phyloP scores from a whole-genome alignment of 2,113 vertebrate genomes.

The human region DNA sequence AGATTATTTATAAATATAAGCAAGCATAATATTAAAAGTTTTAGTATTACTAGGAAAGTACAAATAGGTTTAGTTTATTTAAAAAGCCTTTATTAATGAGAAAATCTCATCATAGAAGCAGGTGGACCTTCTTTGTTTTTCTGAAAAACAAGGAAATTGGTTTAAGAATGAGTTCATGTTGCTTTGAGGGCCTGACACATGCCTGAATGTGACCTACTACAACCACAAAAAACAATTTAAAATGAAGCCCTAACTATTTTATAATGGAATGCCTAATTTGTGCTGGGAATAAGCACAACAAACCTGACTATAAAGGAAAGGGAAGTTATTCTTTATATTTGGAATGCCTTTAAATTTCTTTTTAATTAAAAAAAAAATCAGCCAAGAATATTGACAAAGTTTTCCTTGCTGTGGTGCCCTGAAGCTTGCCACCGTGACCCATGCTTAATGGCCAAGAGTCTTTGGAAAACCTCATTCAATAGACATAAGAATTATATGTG shows the following conservation, averaged over 20 bases:
- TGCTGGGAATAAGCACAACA: background rate
- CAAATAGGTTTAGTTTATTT: slow-evolving; percentile 43
- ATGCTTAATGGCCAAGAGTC: background rate
- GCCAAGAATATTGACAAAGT: background rate
- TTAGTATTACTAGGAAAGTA: slow-evolving; percentile 44
- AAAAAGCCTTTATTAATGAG: slow-evolving; percentile 25
- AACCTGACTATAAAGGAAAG: background rate
- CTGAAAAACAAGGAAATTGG: slow-evolving; percentile 5
- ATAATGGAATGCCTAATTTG: slow-evolving; percentile 18
- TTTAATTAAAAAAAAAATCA: background rate
- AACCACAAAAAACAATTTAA: slow-evolving; percentile 33
- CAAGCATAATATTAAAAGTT: background rate
- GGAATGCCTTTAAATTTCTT: slow-evolving; percentile 11
- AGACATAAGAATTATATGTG: background rate
- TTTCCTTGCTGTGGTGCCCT: background rate
- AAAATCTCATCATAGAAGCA: background rate
- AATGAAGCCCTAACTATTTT: slow-evolving; percentile 48
- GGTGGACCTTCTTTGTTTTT: background rate
- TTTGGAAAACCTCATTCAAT: background rate
- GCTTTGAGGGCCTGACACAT: slow-evolving; percentile 1
- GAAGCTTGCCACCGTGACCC: background rate
- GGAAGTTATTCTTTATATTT: background rate
- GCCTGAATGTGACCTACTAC: slow-evolving; percentile 35
- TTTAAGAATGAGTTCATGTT: slow-evolving; percentile 45
- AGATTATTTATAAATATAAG: background rate